Percentiles rank a stretch among this genome's conserved stretches.
These are phyloP conservation scores for Caenorhabditis uteleia DNA, from an alignment of 2,888 invertebrate species.

Conservation along the genomic window DNA sequence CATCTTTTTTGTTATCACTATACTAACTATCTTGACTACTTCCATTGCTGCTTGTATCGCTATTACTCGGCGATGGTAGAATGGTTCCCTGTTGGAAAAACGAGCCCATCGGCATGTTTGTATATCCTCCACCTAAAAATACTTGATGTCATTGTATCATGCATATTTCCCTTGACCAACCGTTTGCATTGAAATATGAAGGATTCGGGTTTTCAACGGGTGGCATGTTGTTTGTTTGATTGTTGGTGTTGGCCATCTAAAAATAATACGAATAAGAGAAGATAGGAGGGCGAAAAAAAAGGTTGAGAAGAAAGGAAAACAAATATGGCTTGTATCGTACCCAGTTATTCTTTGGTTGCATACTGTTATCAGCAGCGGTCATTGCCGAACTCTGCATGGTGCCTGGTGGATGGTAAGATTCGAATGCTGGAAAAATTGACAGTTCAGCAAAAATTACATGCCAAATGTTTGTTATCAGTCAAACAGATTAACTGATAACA, in stretches of 20 bases:
- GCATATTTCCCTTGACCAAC: constrained; percentile 17
- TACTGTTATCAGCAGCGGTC: constrained; percentile 40
- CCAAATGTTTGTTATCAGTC: too few relatives aligned
- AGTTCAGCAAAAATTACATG: too few relatives aligned
- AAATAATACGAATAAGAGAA: constrained; percentile 35
- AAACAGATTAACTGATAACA: neutral
- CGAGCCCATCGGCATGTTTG: constrained; percentile 30
- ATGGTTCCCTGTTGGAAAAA: constrained; percentile 36
- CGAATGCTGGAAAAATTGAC: constrained; percentile 40
- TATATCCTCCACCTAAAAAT: constrained; percentile 28
- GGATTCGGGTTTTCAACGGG: constrained; percentile 30
- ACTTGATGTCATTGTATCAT: neutral
- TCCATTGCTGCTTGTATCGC: constrained; percentile 51
- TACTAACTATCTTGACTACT: constrained; percentile 47
- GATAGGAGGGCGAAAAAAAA: constrained; percentile 20
- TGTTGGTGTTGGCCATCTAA: constrained; percentile 41
- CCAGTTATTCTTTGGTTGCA: constrained; percentile 30
- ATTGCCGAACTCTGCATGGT: constrained; percentile 38
- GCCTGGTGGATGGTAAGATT: constrained; percentile 46
- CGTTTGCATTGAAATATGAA: constrained; percentile 32
- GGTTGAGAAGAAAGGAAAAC: neutral
- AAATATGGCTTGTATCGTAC: constrained; percentile 2
- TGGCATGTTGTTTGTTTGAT: constrained; percentile 45
- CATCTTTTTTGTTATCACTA: neutral
- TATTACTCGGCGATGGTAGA: constrained; percentile 49